Conservation (phyloP, 2,888 invertebrate species). For the Pinctada fucata region DNA sequence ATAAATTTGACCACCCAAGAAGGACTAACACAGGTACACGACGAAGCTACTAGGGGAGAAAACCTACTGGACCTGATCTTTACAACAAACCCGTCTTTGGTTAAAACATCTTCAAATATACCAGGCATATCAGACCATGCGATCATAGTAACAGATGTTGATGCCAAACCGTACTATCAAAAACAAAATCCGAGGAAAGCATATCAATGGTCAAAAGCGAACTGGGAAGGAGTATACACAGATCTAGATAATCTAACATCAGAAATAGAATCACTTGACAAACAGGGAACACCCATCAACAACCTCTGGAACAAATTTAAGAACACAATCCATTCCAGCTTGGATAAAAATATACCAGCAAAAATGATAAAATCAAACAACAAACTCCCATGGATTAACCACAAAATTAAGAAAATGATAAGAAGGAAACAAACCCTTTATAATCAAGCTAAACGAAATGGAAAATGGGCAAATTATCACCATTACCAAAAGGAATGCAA, state of each 20-base stretch:
- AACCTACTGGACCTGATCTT: conserved; percentile 37
- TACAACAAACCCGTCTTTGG: conserved; percentile 35
- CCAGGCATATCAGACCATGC: conserved; percentile 39
- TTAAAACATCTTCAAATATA: conserved; percentile 28
- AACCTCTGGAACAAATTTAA: neutral
- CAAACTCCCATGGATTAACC: neutral
- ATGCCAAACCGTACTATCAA: neutral
- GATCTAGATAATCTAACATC: too few relatives aligned
- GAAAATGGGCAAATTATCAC: conserved; percentile 5
- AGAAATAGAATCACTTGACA: too few relatives aligned
- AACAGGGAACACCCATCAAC: too few relatives aligned
- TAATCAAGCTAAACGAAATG: neutral
- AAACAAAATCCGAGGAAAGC: neutral
- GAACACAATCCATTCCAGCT: neutral
- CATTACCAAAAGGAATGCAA: neutral
- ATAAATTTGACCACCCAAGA: conserved; percentile 24
- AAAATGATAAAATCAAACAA: neutral
- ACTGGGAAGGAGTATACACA: too few relatives aligned
- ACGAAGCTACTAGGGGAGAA: conserved; percentile 29
- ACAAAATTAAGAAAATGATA: neutral
- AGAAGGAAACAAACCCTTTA: neutral
- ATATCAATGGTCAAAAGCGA: too few relatives aligned
- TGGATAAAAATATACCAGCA: neutral
- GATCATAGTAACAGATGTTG: conserved; percentile 21
- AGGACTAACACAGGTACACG: conserved; percentile 37